These are phyloP conservation scores for Pyrgilauda ruficollis DNA, from an alignment of 2,113 vertebrate species.

Conservation along the genomic window DNA sequence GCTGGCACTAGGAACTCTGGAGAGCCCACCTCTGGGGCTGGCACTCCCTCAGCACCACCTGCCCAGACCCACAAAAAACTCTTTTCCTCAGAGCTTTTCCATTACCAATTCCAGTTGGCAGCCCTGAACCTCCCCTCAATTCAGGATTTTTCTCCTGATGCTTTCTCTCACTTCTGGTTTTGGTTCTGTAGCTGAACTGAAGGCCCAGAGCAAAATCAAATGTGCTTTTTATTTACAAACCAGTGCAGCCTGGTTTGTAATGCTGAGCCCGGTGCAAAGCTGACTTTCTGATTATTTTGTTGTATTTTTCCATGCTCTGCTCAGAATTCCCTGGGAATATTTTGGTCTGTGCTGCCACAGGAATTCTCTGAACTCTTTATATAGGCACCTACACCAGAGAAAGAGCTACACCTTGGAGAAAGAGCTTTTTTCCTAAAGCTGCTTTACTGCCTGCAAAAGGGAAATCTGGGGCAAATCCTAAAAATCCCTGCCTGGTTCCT, in stretches of 20 bases:
- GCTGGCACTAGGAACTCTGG: neutral
- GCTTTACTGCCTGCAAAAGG: neutral
- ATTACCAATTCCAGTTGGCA: neutral
- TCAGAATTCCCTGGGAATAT: neutral
- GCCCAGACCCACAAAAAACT: neutral
- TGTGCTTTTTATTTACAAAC: neutral
- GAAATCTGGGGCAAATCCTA: neutral
- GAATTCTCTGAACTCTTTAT: neutral
- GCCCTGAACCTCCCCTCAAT: fast-evolving
- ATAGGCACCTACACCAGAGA: neutral
- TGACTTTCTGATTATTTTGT: neutral
- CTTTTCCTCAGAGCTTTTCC: neutral
- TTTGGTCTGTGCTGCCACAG: neutral
- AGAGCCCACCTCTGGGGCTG: neutral
- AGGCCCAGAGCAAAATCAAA: neutral
- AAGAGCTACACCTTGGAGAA: neutral
- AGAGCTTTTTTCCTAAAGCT: neutral
- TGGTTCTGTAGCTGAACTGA: neutral
- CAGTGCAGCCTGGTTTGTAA: neutral
- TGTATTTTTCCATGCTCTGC: neutral
- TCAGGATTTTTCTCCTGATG: neutral
- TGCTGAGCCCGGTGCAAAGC: neutral
- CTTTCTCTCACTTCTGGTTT: neutral
- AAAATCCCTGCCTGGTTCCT: neutral
- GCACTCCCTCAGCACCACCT: neutral